phyloP scores from a whole-genome alignment of 1,140 invertebrate species.

The Bicyclus anynana region DNA sequence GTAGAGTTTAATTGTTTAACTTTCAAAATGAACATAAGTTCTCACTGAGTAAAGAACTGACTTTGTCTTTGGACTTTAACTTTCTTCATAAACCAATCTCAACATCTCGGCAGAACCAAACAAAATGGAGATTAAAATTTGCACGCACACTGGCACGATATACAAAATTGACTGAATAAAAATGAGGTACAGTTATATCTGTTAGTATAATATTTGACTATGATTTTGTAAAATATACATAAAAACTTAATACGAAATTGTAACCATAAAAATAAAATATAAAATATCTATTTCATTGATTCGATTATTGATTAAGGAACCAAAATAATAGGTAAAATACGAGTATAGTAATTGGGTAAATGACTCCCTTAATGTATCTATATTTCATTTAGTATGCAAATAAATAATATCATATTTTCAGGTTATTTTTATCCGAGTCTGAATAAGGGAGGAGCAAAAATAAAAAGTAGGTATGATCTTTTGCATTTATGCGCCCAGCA shows the following conservation, averaged over 20 bases:
- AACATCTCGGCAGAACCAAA: too few species aligned
- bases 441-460: too few species aligned
- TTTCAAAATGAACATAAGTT: too few species aligned
- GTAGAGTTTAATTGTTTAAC: too few species aligned
- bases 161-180: slow-evolving; percentile 11
- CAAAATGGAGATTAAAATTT: slow-evolving; percentile 10
- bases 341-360: not conserved
- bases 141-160: slow-evolving; percentile 29
- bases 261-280: not conserved
- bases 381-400: not conserved
- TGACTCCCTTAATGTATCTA: too few species aligned
- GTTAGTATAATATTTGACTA: not conserved
- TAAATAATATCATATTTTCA: not conserved
- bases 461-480: too few species aligned
- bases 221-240: not conserved
- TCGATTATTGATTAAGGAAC: not conserved
- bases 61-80: too few species aligned
- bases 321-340: not conserved
- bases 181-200: slow-evolving; percentile 3
- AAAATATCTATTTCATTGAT: not conserved
- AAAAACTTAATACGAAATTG: not conserved
- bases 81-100: too few species aligned
- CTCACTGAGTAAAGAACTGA: too few species aligned
- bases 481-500: too few species aligned
- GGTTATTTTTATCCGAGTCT: too few species aligned